Percentiles rank a stretch among this genome's conserved stretches.
Evolutionary conservation across 1,140 invertebrate genomes (phyloP).

Genomic region (Chironomus striatipennis): DNA sequence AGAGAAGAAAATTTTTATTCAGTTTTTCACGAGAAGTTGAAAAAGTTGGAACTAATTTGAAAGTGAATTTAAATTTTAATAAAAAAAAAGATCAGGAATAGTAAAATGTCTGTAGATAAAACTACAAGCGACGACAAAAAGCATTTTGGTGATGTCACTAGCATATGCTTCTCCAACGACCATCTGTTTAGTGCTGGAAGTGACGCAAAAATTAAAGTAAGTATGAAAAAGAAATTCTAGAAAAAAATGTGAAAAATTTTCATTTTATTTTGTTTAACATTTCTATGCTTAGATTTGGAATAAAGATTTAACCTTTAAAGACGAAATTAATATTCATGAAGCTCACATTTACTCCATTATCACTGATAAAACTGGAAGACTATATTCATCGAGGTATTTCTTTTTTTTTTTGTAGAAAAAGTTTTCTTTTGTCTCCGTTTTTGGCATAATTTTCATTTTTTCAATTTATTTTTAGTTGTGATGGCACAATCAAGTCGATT

Average conservation of each 20-base stretch:
- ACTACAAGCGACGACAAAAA: conserved; percentile 21
- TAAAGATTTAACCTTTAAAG: conserved; percentile 31
- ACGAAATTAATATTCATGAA: conserved; percentile 33
- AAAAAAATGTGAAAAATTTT: background rate
- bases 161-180: conserved; percentile 31
- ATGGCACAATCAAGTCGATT: conserved; percentile 36
- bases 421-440: background rate
- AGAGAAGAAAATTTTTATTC: background rate
- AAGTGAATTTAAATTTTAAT: background rate
- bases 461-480: conserved; percentile 31
- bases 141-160: conserved; percentile 37
- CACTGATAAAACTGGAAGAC: conserved; percentile 34
- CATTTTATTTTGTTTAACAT: background rate
- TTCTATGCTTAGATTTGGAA: conserved; percentile 29
- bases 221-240: conserved; percentile 28
- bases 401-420: background rate
- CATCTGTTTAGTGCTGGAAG: conserved; percentile 39
- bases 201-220: conserved; percentile 40
- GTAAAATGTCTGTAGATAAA: conserved; percentile 20
- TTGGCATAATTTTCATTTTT: background rate
- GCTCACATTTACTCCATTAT: conserved; percentile 37
- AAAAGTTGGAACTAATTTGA: background rate
- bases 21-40: background rate
- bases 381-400: conserved; percentile 32
- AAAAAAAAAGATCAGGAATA: too few relatives aligned